A percentile compares a stretch with the other conserved stretches of the same genome.
These are phyloP conservation scores for Microctenopoma lineatum DNA, from an alignment of 2,797 vertebrate genomes.

Conservation along the genomic window DNA sequence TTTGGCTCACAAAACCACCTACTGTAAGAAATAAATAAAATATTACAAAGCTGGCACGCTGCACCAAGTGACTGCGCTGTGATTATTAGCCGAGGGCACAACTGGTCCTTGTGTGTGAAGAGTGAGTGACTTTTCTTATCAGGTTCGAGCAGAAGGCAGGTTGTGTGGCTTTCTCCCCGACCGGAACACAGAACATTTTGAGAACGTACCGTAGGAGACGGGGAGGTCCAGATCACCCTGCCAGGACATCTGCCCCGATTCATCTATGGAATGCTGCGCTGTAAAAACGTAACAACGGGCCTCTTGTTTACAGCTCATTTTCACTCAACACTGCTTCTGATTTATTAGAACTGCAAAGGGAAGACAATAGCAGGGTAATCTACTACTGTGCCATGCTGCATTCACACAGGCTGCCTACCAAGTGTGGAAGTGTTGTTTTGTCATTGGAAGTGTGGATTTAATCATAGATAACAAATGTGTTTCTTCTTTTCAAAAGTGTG, in stretches of 20 bases:
- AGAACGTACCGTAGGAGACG: slow-evolving; percentile 80
- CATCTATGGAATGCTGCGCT: slow-evolving; percentile 85
- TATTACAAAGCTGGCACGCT: slow-evolving; percentile 15
- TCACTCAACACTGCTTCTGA: slow-evolving; percentile 5
- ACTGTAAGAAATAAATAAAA: slow-evolving; percentile 27
- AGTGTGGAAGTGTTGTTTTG: slow-evolving; percentile 58
- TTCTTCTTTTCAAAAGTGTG: slow-evolving; percentile 6
- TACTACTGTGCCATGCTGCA: slow-evolving; percentile 20
- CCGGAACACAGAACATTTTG: slow-evolving; percentile 19
- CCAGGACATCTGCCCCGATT: slow-evolving; percentile 81
- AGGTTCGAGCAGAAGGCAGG: slow-evolving; percentile 48
- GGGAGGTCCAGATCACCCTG: slow-evolving; percentile 81
- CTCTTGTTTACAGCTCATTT: slow-evolving; percentile 51
- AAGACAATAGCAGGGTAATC: slow-evolving; percentile 38
- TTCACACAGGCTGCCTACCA: slow-evolving; percentile 48
- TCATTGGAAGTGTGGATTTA: slow-evolving; percentile 51
- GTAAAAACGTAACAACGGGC: slow-evolving; percentile 62
- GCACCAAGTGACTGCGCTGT: slow-evolving; percentile 4
- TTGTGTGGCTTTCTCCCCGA: slow-evolving; percentile 5
- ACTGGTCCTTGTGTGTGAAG: slow-evolving; percentile 8
- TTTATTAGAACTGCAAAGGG: slow-evolving; percentile 29
- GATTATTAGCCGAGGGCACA: slow-evolving; percentile 32
- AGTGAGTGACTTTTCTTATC: slow-evolving; percentile 50
- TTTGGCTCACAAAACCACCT: slow-evolving; percentile 3
- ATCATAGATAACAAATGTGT: slow-evolving; percentile 52